Base-by-base conservation (phyloP, 30 jellyfish, hydroid and myxozoan genomes). In the Chrysaora quinquecirrha region DNA sequence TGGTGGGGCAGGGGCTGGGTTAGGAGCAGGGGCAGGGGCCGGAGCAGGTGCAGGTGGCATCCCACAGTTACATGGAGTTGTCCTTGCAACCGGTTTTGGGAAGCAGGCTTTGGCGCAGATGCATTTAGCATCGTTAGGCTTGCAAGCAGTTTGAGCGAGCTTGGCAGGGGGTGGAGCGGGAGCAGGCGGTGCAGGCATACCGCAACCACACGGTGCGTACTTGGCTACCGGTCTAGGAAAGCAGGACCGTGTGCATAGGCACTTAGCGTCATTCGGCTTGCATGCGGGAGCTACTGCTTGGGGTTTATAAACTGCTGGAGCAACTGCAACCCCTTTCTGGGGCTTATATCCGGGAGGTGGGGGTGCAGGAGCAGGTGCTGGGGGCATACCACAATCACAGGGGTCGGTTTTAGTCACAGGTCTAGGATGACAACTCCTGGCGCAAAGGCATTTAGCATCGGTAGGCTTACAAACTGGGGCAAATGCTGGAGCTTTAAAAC, bases 141-240 rank as follows among this genome's bases (percentile, higher is more conserved):
- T 52, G 68, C 68, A 52, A 10, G 27, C 29, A 2, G 24, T 16
- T 7, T 52, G 9, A 9, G 93, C 86, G 4, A 67, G 23, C 48
- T 25, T 30, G n/a, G 81, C 43, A 25, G 82, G 83, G 11, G 89
- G 73, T 12, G 95, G 89, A 2, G 88, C 78, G 49, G 89, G 89
- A 16, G 74, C 65, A 3, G 90, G 83, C 10, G 89, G 80, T 1
- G 88, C 61, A n/a, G 96, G 96, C 72, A 54, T 48, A 50, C 89
- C 96, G 48, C 98, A 91, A 24, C 76, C 73, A 52, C 98, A 91
- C 1, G 98, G 98, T 28, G 50, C 47, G 21, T 78, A 74, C 7
- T 25, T 54, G 29, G 89, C 87, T 1, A 84, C 95, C 25, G 87
- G 95, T 30, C 87, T 87, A 30, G 97, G 97, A 63, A 32, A 66